Base-by-base conservation (phyloP, 1,140 invertebrate genomes). In the Calephelis virginiensis region DNA sequence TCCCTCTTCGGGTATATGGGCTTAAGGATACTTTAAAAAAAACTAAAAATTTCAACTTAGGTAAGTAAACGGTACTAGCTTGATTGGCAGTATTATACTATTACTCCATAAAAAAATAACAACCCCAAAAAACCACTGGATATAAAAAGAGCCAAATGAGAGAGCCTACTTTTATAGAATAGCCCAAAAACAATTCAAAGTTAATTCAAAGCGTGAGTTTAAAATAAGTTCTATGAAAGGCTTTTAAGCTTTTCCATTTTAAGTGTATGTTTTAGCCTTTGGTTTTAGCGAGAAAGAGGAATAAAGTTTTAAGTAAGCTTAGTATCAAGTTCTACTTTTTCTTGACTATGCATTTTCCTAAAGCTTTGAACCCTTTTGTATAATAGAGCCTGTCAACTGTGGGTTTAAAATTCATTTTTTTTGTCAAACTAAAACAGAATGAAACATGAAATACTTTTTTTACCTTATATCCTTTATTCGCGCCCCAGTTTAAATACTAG, bases 291-390 rank as follows among this genome's bases (percentile, higher is more conserved):
- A 56, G 28, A 56, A 11, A 56, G 50, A 28, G 50, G 17, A 53
- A 53, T 56, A 56, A 56, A 56, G 50, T 56, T 56, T 56, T 56
- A 56, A 56, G 50, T 56, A 37, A 56, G 50, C 50, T 56, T 56
- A 56, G 50, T 56, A 56, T 37, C 17, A 56, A 56, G 50, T 56
- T 56, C 28, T 28, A 40, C 17, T 56, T 37, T 56, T 37, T 37
- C 17, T 56, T 28, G 28, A 13, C n/a, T 28, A 13, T 53, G 14
- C 14, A 53, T 17, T 53, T 11, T 9, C 9, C 14, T 17, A 53
- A 17, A 17, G 14, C 17, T 17, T 8, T 53, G 50, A 10, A 7
- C 14, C 17, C 17, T 17, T 53, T 53, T 17, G 17, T 17, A 17
- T 17, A 17, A 17, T 17, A 17, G 17, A 17, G 17, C 17, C 17